A percentile compares a stretch with the other conserved stretches of the same genome.
Evolutionary conservation across 1,140 invertebrate species (phyloP).

Genomic region (Rhagoletis pomonella): DNA sequence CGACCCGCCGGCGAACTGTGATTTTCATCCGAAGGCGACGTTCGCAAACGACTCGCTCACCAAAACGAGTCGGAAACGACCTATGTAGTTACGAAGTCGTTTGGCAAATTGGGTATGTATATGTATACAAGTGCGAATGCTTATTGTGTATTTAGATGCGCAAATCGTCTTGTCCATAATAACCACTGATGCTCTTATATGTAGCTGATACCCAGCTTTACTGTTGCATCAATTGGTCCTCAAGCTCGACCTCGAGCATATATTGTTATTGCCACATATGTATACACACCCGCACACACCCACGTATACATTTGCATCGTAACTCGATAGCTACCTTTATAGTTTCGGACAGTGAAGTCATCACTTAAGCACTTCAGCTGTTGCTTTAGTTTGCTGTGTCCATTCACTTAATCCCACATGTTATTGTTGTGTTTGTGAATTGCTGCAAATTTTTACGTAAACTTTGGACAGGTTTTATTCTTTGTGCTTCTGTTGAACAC

Average conservation of each 20-base stretch:
- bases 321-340: not conserved
- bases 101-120: too few species aligned
- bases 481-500: too few species aligned
- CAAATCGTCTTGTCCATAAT: slow-evolving; percentile 11
- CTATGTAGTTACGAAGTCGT: too few species aligned
- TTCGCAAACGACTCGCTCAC: too few species aligned
- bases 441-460: not conserved
- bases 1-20: too few species aligned
- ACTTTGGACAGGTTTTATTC: too few species aligned
- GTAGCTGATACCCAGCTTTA: not conserved
- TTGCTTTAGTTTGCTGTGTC: not conserved
- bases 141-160: not conserved
- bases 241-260: not conserved
- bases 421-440: not conserved
- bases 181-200: not conserved
- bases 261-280: not conserved
- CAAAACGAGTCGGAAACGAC: too few species aligned
- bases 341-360: not conserved
- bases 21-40: too few species aligned
- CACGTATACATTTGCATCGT: not conserved
- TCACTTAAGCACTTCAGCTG: not conserved
- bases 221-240: not conserved
- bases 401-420: not conserved
- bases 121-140: too few species aligned
- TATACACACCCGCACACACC: too few species aligned